Evolutionary conservation across 2,888 invertebrate species (phyloP).

Genomic region (Thymelicus acteon): DNA sequence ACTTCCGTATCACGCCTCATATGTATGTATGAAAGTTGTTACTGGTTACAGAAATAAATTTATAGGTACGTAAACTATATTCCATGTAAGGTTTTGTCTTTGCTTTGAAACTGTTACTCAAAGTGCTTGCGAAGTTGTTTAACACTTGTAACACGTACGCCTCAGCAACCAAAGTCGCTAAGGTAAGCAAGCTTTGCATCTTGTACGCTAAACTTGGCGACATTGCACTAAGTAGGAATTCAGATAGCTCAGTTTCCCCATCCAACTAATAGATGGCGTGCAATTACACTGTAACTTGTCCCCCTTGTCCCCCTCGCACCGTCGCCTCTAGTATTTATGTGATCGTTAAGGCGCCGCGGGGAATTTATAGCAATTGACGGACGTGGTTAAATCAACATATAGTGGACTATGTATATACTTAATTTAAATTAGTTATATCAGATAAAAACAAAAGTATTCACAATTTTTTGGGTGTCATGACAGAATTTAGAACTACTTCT

Average conservation of each 20-base stretch:
- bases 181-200: neutral
- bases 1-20: too few relatives aligned
- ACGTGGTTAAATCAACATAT: conserved; percentile 33
- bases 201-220: neutral
- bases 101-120: neutral
- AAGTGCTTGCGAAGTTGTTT: neutral
- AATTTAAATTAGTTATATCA: neutral
- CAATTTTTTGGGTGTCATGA: too few relatives aligned
- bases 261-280: conserved; percentile 65
- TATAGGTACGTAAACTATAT: too few relatives aligned
- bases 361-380: conserved; percentile 30
- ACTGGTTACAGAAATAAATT: too few relatives aligned
- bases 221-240: conserved; percentile 28
- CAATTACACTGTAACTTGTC: conserved; percentile 68
- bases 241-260: conserved; percentile 44
- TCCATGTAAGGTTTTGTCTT: neutral
- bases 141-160: neutral
- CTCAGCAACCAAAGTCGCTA: neutral
- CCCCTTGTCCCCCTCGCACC: conserved; percentile 42
- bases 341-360: conserved; percentile 33
- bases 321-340: conserved; percentile 32
- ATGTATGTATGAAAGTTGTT: too few relatives aligned
- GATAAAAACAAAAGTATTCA: too few relatives aligned
- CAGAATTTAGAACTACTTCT: too few relatives aligned
- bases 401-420: conserved; percentile 1